A percentile compares a stretch with the other conserved stretches of the same genome.
Conservation (phyloP, 1,140 invertebrate genomes). For the Reticulitermes speratus region DNA sequence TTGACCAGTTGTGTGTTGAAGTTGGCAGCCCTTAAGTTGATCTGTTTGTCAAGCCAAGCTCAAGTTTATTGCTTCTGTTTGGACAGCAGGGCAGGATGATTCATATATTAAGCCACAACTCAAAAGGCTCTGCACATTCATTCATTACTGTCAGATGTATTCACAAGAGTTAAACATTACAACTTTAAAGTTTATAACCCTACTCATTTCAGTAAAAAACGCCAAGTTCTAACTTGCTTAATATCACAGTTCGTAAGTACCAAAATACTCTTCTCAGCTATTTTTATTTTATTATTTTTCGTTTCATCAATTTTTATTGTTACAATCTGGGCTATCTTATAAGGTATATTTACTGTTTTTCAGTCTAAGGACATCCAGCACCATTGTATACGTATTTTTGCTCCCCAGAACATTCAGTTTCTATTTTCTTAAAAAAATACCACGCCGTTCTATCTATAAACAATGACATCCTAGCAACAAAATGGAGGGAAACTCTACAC, state of each 20-base stretch:
- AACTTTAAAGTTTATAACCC: background rate
- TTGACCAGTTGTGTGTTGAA: background rate
- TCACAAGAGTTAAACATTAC: background rate
- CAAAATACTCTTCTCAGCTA: constrained; percentile 15
- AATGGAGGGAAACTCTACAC: background rate
- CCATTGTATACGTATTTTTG: constrained; percentile 16
- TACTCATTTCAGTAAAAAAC: constrained; percentile 17
- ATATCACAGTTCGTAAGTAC: constrained; percentile 15
- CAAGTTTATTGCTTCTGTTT: constrained; percentile 16
- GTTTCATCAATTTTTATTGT: background rate
- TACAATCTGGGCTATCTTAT: constrained; percentile 5
- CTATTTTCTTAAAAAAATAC: constrained; percentile 14
- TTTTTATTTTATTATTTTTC: constrained; percentile 14
- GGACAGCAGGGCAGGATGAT: constrained; percentile 1
- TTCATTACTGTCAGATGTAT: constrained; percentile 9
- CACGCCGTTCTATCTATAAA: constrained; percentile 6
- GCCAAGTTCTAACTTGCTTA: constrained; percentile 2
- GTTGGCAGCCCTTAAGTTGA: background rate
- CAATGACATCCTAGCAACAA: background rate
- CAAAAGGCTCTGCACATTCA: constrained; percentile 8
- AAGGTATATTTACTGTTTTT: constrained; percentile 12
- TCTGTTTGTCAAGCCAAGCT: constrained; percentile 6
- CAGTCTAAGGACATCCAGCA: constrained; percentile 7
- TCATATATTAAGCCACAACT: background rate
- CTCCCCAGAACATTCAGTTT: constrained; percentile 4